Evolutionary conservation across 2,888 invertebrate genomes (phyloP), one percentile per base, ranked within the genome.

Genomic region (Copidosoma aretas): DNA sequence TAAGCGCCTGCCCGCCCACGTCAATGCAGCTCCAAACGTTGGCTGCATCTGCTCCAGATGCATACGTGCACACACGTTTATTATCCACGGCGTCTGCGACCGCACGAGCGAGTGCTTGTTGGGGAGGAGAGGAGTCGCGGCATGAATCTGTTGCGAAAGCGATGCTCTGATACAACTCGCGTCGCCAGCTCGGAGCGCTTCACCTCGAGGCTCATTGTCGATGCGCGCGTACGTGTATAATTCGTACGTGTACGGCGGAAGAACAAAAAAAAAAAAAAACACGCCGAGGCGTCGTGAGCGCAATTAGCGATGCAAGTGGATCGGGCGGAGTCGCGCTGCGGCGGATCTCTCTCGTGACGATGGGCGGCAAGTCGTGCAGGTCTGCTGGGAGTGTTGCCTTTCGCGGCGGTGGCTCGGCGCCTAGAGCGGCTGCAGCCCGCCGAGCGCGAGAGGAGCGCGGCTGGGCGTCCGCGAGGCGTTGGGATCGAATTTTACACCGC

Each of bases 231-330:
- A 1, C 43, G 14, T 46, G 43, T 12, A 46, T 15, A 46, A 46
- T 46, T 3, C 12, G 43, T 46, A 15, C 17, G 4, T 17, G 43
- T 32, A 32, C 32, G 8, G 17, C 3, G 43, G 43, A 46, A 14
- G 3, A 12, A 46, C 17, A 10, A 43, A n/a, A 19, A 58, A 53
- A 53, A 53, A 32, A n/a, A 49, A 14, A 60, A 21, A 19, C n/a
- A 46, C 8, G n/a, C 15, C 21, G 51, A 32, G 32, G 32, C 32
- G 32, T 53, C 49, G 21, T 54, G 52, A 61, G 61, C 59, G 54
- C 41, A 57, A 72, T 70, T 65, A 62, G 19, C 52, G 14, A 63
- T 60, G 58, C 56, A 72, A 57, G 43, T 46, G 49, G 67, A 70
- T 72, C 63, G 54, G 70, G 64, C 14, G 46, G 56, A 67, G 46